Percentiles rank a stretch among this genome's conserved stretches.
Conservation (phyloP, 2,113 vertebrate species). For the Bufo bufo region DNA sequence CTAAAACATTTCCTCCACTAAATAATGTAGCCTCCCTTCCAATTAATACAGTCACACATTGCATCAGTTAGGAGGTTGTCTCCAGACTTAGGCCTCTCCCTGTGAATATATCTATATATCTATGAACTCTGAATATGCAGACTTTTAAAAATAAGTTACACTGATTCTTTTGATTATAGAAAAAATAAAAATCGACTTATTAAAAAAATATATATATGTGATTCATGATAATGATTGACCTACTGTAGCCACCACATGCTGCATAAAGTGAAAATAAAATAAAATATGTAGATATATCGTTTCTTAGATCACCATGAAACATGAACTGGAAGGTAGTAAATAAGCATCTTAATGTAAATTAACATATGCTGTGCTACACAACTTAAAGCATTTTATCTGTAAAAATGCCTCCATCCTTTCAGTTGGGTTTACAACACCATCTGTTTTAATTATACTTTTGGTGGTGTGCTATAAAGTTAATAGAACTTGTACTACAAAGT, state of each 20-base stretch:
- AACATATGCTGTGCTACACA: slow-evolving; percentile 74
- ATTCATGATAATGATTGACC: slow-evolving; percentile 17
- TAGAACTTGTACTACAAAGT: slow-evolving; percentile 63
- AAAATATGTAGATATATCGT: slow-evolving; percentile 38
- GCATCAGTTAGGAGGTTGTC: too few relatives aligned
- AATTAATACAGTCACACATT: too few relatives aligned
- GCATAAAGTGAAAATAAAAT: slow-evolving; percentile 14
- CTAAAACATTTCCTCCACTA: too few relatives aligned
- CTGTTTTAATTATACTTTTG: slow-evolving; percentile 78
- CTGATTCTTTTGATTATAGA: background rate
- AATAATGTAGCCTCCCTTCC: too few relatives aligned
- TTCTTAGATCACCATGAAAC: slow-evolving; percentile 64
- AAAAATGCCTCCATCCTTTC: slow-evolving; percentile 68
- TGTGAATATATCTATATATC: too few relatives aligned
- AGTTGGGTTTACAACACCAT: slow-evolving; percentile 67
- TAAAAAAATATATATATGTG: background rate
- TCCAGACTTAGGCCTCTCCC: too few relatives aligned
- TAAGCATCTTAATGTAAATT: slow-evolving; percentile 65
- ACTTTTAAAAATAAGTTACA: background rate
- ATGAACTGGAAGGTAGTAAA: slow-evolving; percentile 65
- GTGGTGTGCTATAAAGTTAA: slow-evolving; percentile 70
- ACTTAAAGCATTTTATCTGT: slow-evolving; percentile 75
- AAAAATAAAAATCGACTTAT: background rate
- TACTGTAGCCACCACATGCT: background rate
- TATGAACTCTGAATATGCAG: too few relatives aligned